phyloP scores from a whole-genome alignment of 2,113 vertebrate genomes.

The Dromiciops gliroides region DNA sequence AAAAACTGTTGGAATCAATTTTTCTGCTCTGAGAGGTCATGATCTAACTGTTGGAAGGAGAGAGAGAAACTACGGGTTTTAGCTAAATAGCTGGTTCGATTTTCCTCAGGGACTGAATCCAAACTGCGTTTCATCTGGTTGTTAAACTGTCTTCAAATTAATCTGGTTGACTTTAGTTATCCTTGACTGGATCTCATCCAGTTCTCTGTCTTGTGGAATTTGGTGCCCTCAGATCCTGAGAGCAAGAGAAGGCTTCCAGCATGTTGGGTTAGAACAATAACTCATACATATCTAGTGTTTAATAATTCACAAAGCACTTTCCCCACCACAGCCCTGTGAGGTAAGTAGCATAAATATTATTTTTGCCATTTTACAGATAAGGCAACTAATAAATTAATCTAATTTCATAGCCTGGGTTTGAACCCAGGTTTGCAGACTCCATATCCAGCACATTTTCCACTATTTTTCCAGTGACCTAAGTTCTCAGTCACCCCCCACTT shows the following conservation, averaged over 20 bases:
- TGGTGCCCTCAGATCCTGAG: neutral
- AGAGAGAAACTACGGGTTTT: neutral
- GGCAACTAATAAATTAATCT: neutral
- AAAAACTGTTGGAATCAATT: neutral
- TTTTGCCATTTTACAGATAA: neutral
- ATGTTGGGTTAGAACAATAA: neutral
- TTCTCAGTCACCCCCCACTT: neutral
- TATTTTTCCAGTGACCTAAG: neutral
- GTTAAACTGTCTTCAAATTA: neutral
- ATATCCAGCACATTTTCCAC: neutral
- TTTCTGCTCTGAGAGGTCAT: neutral
- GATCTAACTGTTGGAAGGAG: neutral
- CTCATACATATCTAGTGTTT: neutral
- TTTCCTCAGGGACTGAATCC: neutral
- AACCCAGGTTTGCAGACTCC: neutral
- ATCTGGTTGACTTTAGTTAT: accelerated
- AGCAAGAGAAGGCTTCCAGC: neutral
- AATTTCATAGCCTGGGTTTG: neutral
- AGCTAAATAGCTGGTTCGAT: neutral
- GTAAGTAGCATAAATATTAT: neutral
- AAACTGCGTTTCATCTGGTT: neutral
- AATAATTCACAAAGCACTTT: neutral
- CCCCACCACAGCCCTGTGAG: too few species aligned
- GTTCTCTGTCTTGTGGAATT: neutral
- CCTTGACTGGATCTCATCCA: neutral